Conservation (phyloP, 2,797 vertebrate species). For the Phoeniculus purpureus region DNA sequence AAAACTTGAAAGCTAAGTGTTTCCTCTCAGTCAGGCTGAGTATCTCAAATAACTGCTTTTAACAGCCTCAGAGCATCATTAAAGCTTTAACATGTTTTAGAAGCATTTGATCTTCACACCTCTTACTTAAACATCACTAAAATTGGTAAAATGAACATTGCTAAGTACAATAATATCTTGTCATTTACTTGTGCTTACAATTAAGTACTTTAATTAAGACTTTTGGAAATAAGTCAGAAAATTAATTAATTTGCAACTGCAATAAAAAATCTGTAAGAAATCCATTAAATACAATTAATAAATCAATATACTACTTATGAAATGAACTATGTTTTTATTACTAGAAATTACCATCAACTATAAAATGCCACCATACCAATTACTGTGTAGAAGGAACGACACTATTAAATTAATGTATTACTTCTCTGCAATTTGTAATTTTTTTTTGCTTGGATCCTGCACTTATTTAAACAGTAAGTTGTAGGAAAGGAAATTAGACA, state of each 20-base stretch:
- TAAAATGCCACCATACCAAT: conserved; percentile 74
- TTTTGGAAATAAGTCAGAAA: conserved; percentile 71
- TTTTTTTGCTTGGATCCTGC: neutral
- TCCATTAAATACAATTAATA: conserved; percentile 79
- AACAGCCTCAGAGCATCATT: conserved; percentile 30
- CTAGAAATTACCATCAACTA: conserved; percentile 76
- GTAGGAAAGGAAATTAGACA: conserved; percentile 16
- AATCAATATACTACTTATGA: conserved; percentile 79
- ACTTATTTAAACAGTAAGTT: conserved; percentile 14
- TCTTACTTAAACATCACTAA: conserved; percentile 21
- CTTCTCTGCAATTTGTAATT: conserved; percentile 65
- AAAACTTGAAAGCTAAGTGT: conserved; percentile 64
- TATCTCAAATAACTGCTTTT: conserved; percentile 50
- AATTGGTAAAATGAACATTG: conserved; percentile 16
- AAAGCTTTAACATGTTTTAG: conserved; percentile 21
- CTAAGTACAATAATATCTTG: conserved; percentile 52
- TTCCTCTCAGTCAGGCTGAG: conserved; percentile 21
- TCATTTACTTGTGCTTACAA: conserved; percentile 25
- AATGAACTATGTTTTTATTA: conserved; percentile 77
- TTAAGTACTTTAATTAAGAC: conserved; percentile 72
- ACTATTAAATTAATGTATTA: conserved; percentile 75
- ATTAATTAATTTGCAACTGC: conserved; percentile 76
- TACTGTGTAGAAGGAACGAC: conserved; percentile 71
- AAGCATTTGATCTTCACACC: neutral
- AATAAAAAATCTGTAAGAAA: conserved; percentile 76